Conservation (phyloP, 2,113 vertebrate genomes). For the Rousettus leschenaultii region DNA sequence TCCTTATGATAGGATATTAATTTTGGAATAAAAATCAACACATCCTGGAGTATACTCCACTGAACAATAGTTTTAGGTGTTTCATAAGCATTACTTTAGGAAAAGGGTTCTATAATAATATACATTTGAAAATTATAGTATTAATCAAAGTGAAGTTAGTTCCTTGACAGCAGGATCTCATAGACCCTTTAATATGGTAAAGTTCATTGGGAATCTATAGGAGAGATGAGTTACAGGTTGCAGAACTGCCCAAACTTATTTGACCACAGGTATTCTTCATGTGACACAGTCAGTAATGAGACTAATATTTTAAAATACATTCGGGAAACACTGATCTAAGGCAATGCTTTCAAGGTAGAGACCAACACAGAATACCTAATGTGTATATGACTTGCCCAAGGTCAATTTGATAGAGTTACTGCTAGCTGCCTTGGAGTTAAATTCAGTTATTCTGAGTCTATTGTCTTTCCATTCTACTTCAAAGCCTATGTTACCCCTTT, state of each 20-base stretch:
- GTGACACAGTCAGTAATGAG: neutral
- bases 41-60: neutral
- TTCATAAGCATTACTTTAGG: neutral
- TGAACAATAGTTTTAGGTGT: neutral
- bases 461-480: neutral
- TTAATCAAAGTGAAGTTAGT: neutral
- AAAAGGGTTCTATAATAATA: neutral
- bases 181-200: neutral
- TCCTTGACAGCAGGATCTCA: neutral
- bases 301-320: neutral
- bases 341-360: neutral
- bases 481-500: neutral
- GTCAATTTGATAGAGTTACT: neutral
- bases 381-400: neutral
- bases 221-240: neutral
- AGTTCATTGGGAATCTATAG: neutral
- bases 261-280: neutral
- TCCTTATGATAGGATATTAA: neutral
- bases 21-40: neutral
- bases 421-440: neutral
- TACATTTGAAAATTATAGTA: neutral
- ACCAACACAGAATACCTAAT: neutral
- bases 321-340: neutral
- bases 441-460: neutral
- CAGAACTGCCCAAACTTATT: neutral